Evolutionary conservation across 2,113 vertebrate species (phyloP).

Genomic region (Corythornis cristatus): DNA sequence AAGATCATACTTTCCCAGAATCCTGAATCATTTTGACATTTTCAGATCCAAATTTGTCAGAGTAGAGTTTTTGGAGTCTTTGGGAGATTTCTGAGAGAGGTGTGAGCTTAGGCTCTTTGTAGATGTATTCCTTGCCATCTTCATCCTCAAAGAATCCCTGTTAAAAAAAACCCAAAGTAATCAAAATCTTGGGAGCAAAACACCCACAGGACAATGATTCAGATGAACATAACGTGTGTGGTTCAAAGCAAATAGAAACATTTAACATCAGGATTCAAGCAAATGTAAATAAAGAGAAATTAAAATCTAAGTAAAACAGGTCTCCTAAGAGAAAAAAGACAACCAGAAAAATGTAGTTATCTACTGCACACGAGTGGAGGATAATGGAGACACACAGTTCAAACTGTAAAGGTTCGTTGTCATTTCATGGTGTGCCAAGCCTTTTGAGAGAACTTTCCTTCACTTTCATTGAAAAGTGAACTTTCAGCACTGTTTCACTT

Average conservation of each 20-base stretch:
- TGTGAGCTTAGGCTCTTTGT: slow-evolving; percentile 98
- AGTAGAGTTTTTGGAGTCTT: slow-evolving; percentile 95
- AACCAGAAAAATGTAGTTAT: not conserved
- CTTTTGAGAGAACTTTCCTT: slow-evolving; percentile 14
- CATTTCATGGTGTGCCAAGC: slow-evolving; percentile 47
- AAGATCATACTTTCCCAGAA: slow-evolving; percentile 88
- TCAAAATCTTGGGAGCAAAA: slow-evolving; percentile 6
- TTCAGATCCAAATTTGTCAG: slow-evolving; percentile 97
- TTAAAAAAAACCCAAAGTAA: slow-evolving; percentile 10
- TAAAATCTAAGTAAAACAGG: slow-evolving; percentile 28
- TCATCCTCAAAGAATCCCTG: slow-evolving; percentile 98
- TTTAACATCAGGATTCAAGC: slow-evolving; percentile 47
- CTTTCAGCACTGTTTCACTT: slow-evolving; percentile 76
- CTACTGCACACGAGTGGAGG: slow-evolving; percentile 17
- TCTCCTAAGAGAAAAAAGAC: slow-evolving; percentile 10
- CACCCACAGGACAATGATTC: not conserved
- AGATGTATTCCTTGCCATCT: slow-evolving; percentile 98
- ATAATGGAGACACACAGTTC: slow-evolving; percentile 52
- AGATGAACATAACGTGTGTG: not conserved
- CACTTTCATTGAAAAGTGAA: slow-evolving; percentile 46
- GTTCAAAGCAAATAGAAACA: slow-evolving; percentile 37
- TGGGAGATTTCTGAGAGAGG: slow-evolving; percentile 96
- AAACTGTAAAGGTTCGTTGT: slow-evolving; percentile 11
- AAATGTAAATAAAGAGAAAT: slow-evolving; percentile 24
- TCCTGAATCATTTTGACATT: slow-evolving; percentile 99